Evolutionary conservation across 2,888 invertebrate species (phyloP).

Genomic region (Pollenia labialis): DNA sequence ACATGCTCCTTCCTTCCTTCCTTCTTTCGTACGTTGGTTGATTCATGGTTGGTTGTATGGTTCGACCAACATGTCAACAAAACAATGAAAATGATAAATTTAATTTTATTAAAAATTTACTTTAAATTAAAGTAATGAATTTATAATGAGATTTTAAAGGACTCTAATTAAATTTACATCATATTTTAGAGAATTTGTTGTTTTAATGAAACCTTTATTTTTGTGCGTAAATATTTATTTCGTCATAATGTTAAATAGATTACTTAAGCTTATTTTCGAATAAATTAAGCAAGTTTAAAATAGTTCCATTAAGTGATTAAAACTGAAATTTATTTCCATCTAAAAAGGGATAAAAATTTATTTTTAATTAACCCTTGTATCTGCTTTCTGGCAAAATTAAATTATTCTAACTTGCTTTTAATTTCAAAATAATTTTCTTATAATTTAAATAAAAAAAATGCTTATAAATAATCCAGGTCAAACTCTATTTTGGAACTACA

Average conservation of each 20-base stretch:
- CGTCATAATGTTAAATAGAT: not conserved
- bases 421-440: no score
- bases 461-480: no score
- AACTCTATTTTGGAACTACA: no score
- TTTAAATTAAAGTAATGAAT: conserved; percentile 57
- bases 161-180: conserved; percentile 63
- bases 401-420: no score
- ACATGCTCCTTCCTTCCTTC: conserved; percentile 1
- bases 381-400: not conserved
- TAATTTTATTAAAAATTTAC: conserved; percentile 61
- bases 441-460: no score
- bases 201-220: not conserved
- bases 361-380: not conserved
- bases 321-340: not conserved
- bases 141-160: conserved; percentile 53
- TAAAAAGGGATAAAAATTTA: not conserved
- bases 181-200: conserved; percentile 23
- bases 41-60: conserved; percentile 13
- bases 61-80: conserved; percentile 60
- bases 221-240: no score
- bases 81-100: conserved; percentile 67
- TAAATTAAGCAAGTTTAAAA: not conserved
- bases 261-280: not conserved
- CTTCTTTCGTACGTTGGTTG: not conserved
- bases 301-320: not conserved